Evolutionary conservation across 2,113 vertebrate genomes (phyloP), one percentile per base, ranked within the genome.

Genomic region (Saguinus midas): DNA sequence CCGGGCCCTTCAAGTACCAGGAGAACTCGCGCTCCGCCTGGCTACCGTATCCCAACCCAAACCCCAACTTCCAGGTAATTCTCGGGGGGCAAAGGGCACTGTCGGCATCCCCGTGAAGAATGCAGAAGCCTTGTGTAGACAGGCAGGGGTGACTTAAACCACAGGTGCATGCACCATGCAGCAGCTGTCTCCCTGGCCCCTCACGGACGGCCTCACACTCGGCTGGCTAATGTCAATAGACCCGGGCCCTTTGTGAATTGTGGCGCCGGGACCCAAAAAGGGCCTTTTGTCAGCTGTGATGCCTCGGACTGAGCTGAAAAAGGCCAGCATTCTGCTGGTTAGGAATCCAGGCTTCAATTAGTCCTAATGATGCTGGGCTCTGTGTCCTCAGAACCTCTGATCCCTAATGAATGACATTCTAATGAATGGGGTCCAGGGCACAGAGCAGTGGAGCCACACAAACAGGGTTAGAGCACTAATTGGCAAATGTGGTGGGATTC

Each of bases 1-100:
- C 98, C 0, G 99, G 99, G 84, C 99, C 99, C 89, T 99, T 99
- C 98, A 99, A 99, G 98, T 99, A 99, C 97, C 99, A 99, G 98
- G 99, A 99, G 98, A 99, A 99, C 98, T 99, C 99, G 0, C 99
- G 99, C 66, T 99, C 99, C 0, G 99, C 99, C 79, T 99, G 99
- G 99, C 99, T 99, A 98, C 99, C 99, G 0, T 99, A 99, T 97
- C 99, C 99, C 61, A 99, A 99, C 98, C 99, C 99, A 95, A 99
- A 99, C 98, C 99, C 99, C 35, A 99, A 99, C 98, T 99, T 99
- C 98, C 99, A 99, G 99, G 99, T 99, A 99, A 98, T 83, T 25
- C 48, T n/a, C 17, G 0, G 0, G 80, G 80, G 79, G 32, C 10
- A 27, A 1, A n/a, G 57, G 37, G 1, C 6, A 18, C 13, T n/a